These are phyloP conservation scores for Heliconius melpomene DNA, from an alignment of 1,140 invertebrate genomes.

Conservation along the genomic window DNA sequence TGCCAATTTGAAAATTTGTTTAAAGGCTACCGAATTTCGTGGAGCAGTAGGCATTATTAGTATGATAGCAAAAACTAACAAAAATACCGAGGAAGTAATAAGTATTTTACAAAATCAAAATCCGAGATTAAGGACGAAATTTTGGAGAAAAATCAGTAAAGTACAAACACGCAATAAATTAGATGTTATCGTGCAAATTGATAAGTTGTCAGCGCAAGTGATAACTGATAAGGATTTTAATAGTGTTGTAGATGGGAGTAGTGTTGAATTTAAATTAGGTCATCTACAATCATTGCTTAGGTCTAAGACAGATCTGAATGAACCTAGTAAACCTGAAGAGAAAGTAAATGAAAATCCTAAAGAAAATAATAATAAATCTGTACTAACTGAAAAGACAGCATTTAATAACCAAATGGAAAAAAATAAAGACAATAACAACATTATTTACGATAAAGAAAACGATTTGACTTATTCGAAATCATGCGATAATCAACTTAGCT, in stretches of 20 bases:
- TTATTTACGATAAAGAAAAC: slow-evolving; percentile 4
- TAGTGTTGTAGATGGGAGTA: slow-evolving; percentile 45
- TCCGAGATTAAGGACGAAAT: slow-evolving; percentile 66
- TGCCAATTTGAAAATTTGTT: slow-evolving; percentile 45
- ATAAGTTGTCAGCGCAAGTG: slow-evolving; percentile 68
- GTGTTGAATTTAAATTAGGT: slow-evolving; percentile 63
- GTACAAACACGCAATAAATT: slow-evolving; percentile 53
- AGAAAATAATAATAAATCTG: background rate
- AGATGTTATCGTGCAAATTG: slow-evolving; percentile 69
- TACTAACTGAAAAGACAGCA: background rate
- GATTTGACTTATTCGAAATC: background rate
- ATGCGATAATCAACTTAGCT: background rate
- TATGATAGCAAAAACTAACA: slow-evolving; percentile 58
- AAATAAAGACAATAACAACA: background rate
- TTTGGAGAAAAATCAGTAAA: slow-evolving; percentile 68
- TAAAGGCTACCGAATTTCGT: slow-evolving; percentile 67
- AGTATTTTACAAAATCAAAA: slow-evolving; percentile 61
- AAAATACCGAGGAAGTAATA: slow-evolving; percentile 59
- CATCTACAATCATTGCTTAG: slow-evolving; percentile 61
- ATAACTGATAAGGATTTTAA: slow-evolving; percentile 58
- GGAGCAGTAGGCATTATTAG: slow-evolving; percentile 71
- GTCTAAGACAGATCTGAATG: slow-evolving; percentile 52
- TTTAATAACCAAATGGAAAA: background rate
- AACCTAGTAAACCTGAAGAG: slow-evolving; percentile 41
- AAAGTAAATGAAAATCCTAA: slow-evolving; percentile 9